These are phyloP conservation scores for Taenioides sp. DNA, from an alignment of 2,797 vertebrate genomes.

Conservation along the genomic window DNA sequence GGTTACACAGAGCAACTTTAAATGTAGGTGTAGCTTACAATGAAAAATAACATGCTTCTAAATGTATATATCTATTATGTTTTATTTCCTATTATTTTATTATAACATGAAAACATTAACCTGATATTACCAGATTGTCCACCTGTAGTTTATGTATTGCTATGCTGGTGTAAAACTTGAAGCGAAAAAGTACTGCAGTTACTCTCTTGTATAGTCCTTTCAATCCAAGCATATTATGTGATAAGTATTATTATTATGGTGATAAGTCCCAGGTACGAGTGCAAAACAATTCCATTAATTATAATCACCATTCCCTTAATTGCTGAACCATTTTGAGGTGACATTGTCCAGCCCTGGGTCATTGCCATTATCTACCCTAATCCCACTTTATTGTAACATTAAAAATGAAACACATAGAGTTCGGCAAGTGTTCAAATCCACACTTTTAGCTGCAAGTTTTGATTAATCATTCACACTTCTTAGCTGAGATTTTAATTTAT, in stretches of 20 bases:
- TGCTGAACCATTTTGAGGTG: neutral
- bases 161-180: too few species aligned
- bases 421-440: constrained; percentile 17
- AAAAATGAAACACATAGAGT: neutral
- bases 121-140: too few species aligned
- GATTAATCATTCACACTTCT: constrained; percentile 51
- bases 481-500: constrained; percentile 57
- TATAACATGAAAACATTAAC: too few species aligned
- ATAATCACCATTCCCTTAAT: neutral
- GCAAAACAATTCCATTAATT: neutral
- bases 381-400: neutral
- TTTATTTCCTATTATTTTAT: too few species aligned
- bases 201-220: neutral
- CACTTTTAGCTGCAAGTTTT: constrained; percentile 41
- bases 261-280: neutral
- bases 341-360: neutral
- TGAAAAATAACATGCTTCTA: too few species aligned
- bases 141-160: too few species aligned
- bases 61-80: too few species aligned
- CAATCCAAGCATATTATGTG: neutral
- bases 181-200: neutral
- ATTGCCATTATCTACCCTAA: neutral
- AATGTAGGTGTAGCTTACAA: too few species aligned
- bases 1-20: too few species aligned
- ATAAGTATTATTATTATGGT: neutral